Evolutionary conservation across 2,113 vertebrate species (phyloP).

Genomic region (Actenoides lindsayi): DNA sequence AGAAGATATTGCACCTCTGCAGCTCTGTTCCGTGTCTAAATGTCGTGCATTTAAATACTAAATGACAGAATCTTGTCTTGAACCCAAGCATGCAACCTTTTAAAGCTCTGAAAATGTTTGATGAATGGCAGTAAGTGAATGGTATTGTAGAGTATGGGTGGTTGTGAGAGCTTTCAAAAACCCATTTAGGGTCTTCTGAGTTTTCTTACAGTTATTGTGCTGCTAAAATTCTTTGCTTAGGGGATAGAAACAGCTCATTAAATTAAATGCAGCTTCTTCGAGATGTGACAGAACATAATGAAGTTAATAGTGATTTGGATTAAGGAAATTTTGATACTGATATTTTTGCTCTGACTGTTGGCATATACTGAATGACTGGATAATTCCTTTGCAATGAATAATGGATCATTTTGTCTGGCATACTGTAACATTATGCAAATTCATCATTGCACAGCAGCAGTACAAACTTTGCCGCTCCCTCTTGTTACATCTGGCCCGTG

Average conservation of each 20-base stretch:
- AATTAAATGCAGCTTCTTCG: slow-evolving; percentile 31
- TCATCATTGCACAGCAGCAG: not conserved
- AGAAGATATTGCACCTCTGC: not conserved
- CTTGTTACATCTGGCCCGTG: not conserved
- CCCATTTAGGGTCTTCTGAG: not conserved
- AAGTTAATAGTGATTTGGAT: slow-evolving; percentile 60
- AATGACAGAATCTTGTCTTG: not conserved
- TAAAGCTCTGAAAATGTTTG: not conserved
- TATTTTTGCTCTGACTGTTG: slow-evolving; percentile 69
- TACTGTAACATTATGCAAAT: slow-evolving; percentile 62
- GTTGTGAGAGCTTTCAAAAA: slow-evolving; percentile 12
- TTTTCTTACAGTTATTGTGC: slow-evolving; percentile 13
- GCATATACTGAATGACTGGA: slow-evolving; percentile 68
- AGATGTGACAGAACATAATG: slow-evolving; percentile 65
- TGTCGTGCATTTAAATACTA: not conserved
- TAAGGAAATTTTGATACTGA: slow-evolving; percentile 62
- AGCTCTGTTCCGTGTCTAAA: not conserved
- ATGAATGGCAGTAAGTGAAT: not conserved
- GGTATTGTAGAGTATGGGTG: not conserved
- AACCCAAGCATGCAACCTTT: not conserved
- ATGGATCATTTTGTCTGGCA: slow-evolving; percentile 69
- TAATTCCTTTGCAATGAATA: slow-evolving; percentile 71
- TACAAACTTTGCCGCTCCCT: slow-evolving; percentile 44
- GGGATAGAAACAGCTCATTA: slow-evolving; percentile 44
- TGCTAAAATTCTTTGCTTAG: slow-evolving; percentile 43